Base-by-base conservation (phyloP, 2,888 invertebrate species). In the Cordylochernes scorpioides region DNA sequence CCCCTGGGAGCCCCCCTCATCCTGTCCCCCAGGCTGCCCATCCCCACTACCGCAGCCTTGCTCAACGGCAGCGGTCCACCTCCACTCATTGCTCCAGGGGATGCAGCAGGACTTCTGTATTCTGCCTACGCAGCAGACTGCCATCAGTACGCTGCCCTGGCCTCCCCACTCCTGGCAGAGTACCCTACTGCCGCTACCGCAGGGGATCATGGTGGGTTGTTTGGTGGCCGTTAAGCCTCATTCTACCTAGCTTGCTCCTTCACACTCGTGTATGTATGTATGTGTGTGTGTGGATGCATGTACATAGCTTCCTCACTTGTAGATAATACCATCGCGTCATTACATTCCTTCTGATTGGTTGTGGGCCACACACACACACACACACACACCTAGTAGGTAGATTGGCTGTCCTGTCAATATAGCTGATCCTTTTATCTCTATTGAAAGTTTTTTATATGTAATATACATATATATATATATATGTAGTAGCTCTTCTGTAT, bases 181-280 rank as follows among this genome's bases (percentile, higher is more conserved):
- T 49, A 49, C 36, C 69, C 71, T 45, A 61, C 65, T 43, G 42
- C 46, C 21, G 80, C 80, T 63, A 77, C 80, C 67, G 71, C 41
- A 13, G 35, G 77, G 67, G n/a, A n/a, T n/a, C n/a, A n/a, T n/a
- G 82, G 82, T 82, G 80, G 78, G 82, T 72, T 71, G 59, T 72
- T 71, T 64, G 70, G 70, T 60, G n/a, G n/a, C n/a, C 69, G 70
- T 63, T 71, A 66, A 70, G 52, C 22, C 25, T 24, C 8, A 18
- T 26, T 24, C 28, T 34, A 17, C 17, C 17, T 28, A 19, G 18
- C 26, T 7, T 18, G 7, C 25, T 30, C 25, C 18, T 27, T 27
- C 30, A 28, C 29, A 25, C 31, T 24, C 27, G 26, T 30, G 22
- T 15, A 17, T 32, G 15, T 25, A 25, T 28, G 29, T 30, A 25